Conservation (phyloP, 2,888 invertebrate species). For the Rhaphigaster nebulosa region DNA sequence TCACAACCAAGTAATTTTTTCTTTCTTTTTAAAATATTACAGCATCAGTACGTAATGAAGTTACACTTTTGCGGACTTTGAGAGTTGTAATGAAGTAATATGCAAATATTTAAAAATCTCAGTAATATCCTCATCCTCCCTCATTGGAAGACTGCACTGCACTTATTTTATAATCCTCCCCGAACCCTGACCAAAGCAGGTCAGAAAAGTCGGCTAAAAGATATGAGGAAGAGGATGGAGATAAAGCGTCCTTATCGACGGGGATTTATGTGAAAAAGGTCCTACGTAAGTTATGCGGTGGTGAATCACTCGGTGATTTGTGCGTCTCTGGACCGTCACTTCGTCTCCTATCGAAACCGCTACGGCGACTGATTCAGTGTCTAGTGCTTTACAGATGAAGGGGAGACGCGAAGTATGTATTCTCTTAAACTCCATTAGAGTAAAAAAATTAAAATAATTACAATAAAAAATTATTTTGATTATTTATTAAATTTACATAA, state of each 20-base stretch:
- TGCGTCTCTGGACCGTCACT: not conserved
- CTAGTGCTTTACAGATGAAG: not conserved
- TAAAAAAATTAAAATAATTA: too few species aligned
- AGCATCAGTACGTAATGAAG: too few species aligned
- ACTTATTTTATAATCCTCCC: too few species aligned
- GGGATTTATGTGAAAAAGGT: conserved; percentile 29
- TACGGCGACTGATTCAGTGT: not conserved
- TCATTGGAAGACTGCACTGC: too few species aligned
- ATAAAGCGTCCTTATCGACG: conserved; percentile 2
- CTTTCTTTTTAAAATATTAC: too few species aligned
- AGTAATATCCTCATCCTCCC: too few species aligned
- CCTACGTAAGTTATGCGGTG: conserved; percentile 17
- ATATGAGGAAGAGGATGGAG: conserved; percentile 32
- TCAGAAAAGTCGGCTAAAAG: not conserved
- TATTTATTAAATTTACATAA: too few species aligned
- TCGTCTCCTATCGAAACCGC: not conserved
- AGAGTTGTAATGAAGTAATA: too few species aligned
- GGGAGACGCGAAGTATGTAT: accelerated
- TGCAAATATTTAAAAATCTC: too few species aligned
- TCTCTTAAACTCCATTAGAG: not conserved
- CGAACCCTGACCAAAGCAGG: not conserved
- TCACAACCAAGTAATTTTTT: too few species aligned
- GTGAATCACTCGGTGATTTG: conserved; percentile 36
- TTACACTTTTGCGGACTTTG: too few species aligned
- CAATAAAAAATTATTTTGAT: too few species aligned